phyloP scores from a whole-genome alignment of 2,113 vertebrate genomes.

The Suncus etruscus region DNA sequence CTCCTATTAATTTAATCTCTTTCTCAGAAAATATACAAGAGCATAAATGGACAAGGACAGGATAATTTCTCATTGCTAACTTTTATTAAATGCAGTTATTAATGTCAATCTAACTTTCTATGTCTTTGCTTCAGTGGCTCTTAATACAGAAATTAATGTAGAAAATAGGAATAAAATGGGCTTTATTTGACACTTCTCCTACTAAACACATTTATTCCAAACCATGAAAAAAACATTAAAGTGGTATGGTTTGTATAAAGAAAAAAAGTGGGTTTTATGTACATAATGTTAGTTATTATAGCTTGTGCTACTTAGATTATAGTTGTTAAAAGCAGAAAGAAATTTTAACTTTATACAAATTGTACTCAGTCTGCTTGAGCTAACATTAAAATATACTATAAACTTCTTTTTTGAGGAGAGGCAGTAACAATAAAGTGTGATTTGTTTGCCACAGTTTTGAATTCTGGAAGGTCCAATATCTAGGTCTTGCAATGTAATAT shows the following conservation, averaged over 20 bases:
- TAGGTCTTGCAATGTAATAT: neutral
- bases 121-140: conserved; percentile 66
- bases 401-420: neutral
- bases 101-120: conserved; percentile 41
- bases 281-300: neutral
- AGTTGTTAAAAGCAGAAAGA: neutral
- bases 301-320: neutral
- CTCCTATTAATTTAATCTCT: conserved; percentile 30
- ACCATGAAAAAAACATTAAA: neutral
- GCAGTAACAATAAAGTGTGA: neutral
- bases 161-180: conserved; percentile 26
- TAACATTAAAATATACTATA: neutral
- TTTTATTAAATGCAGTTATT: conserved; percentile 68
- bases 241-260: neutral
- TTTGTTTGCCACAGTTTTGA: neutral
- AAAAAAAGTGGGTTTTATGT: neutral
- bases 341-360: neutral
- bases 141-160: conserved; percentile 57
- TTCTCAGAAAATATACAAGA: conserved; percentile 50
- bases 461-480: neutral
- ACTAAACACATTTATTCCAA: conserved; percentile 23
- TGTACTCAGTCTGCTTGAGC: neutral
- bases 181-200: neutral
- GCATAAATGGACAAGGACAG: conserved; percentile 56
- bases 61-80: conserved; percentile 75